phyloP scores from a whole-genome alignment of 2,797 vertebrate genomes.

The Limnodromus scolopaceus region DNA sequence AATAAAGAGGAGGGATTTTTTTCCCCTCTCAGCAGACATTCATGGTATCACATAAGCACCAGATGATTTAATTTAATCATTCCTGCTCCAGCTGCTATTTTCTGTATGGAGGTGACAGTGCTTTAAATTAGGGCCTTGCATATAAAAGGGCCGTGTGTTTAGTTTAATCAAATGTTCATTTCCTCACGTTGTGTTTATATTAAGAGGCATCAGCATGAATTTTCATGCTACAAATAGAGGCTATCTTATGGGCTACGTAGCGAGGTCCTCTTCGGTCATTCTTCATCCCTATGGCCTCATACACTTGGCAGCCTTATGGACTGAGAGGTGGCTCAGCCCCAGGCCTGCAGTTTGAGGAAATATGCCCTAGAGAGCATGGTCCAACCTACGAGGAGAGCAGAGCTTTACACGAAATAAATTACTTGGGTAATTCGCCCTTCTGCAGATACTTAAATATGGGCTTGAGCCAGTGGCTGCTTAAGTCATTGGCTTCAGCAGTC shows the following conservation, averaged over 20 bases:
- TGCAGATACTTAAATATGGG: constrained; percentile 6
- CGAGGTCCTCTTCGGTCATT: background rate
- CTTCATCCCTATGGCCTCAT: background rate
- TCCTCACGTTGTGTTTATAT: constrained; percentile 25
- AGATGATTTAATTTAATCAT: constrained; percentile 69
- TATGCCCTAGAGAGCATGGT: background rate
- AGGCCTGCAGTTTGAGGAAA: background rate
- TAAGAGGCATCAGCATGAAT: constrained; percentile 43
- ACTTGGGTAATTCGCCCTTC: background rate
- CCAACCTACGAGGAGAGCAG: background rate
- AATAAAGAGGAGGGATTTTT: constrained; percentile 26
- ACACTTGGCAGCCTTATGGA: background rate
- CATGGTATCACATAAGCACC: constrained; percentile 55
- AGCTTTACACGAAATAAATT: constrained; percentile 20
- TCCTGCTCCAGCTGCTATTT: constrained; percentile 60
- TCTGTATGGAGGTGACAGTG: constrained; percentile 48
- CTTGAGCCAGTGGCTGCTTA: constrained; percentile 15
- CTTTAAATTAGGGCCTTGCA: constrained; percentile 59
- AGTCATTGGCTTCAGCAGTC: constrained; percentile 11
- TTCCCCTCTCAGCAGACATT: constrained; percentile 35
- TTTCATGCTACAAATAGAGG: constrained; percentile 25
- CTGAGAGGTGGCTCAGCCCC: background rate
- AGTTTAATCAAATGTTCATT: constrained; percentile 69
- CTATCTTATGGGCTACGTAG: background rate
- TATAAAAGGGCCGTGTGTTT: constrained; percentile 53